phyloP scores from a whole-genome alignment of 2,888 invertebrate genomes.

The Apotomis turbidana region DNA sequence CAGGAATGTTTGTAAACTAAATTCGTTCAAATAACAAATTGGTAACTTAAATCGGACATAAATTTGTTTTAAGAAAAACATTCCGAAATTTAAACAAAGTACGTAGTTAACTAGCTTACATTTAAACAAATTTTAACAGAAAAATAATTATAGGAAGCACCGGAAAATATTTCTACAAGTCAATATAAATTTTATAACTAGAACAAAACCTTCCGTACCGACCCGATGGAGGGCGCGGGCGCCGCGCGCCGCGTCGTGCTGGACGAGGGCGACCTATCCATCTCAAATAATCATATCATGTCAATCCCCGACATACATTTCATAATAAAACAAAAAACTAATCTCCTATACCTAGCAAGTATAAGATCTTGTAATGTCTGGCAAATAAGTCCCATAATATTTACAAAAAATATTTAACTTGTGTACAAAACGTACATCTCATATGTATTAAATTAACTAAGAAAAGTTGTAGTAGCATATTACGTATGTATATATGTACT shows the following conservation, averaged over 20 bases:
- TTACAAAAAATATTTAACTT: slow-evolving; percentile 56
- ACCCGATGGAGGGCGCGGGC: slow-evolving; percentile 30
- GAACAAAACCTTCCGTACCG: slow-evolving; percentile 57
- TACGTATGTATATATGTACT: slow-evolving; percentile 19
- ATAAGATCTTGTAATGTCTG: slow-evolving; percentile 33
- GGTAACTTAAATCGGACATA: slow-evolving; percentile 79
- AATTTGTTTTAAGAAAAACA: slow-evolving; percentile 60
- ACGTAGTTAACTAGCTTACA: slow-evolving; percentile 68
- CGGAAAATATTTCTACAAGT: slow-evolving; percentile 69
- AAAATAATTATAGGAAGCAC: slow-evolving; percentile 82
- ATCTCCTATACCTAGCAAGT: slow-evolving; percentile 18
- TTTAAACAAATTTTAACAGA: slow-evolving; percentile 79
- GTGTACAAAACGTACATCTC: slow-evolving; percentile 56
- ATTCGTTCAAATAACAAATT: slow-evolving; percentile 80
- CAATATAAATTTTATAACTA: slow-evolving; percentile 65
- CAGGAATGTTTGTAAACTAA: slow-evolving; percentile 80
- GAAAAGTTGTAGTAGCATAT: slow-evolving; percentile 29
- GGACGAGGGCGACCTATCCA: background rate
- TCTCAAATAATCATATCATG: background rate
- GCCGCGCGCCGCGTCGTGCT: background rate
- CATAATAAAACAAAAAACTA: slow-evolving; percentile 15
- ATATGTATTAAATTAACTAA: slow-evolving; percentile 55
- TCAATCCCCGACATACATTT: background rate
- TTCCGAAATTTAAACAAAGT: slow-evolving; percentile 68
- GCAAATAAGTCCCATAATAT: slow-evolving; percentile 49